Evolutionary conservation across 2,797 vertebrate genomes (phyloP).

Genomic region (Chaunax sp.): DNA sequence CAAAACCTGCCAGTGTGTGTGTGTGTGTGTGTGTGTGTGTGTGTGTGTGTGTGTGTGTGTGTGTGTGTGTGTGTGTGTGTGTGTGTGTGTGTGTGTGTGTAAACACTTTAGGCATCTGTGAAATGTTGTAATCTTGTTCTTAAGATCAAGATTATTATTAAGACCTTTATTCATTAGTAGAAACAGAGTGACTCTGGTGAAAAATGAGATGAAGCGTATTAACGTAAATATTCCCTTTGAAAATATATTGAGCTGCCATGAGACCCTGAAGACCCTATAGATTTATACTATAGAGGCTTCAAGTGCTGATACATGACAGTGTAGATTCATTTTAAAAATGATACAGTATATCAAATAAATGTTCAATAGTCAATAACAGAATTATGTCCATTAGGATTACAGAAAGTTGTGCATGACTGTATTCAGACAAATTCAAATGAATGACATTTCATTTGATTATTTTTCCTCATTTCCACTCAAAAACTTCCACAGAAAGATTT

Average conservation of each 20-base stretch:
- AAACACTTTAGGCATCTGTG: slow-evolving; percentile 32
- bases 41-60: no score
- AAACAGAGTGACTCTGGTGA: slow-evolving; percentile 16
- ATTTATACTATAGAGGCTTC: slow-evolving; percentile 1
- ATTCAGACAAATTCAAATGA: background rate
- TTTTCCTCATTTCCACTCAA: slow-evolving; percentile 13
- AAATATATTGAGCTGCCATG: background rate
- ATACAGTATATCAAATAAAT: background rate
- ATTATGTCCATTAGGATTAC: background rate
- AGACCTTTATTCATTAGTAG: slow-evolving; percentile 33
- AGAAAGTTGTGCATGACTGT: background rate
- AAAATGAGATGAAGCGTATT: slow-evolving; percentile 33
- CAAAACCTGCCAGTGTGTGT: slow-evolving; percentile 10
- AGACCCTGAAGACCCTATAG: background rate
- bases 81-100: no score
- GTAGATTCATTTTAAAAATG: no score
- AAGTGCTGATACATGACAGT: background rate
- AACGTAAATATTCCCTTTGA: slow-evolving; percentile 14
- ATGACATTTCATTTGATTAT: background rate
- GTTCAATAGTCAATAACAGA: background rate
- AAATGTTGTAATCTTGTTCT: slow-evolving; percentile 45
- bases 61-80: no score
- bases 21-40: no score
- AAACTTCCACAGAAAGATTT: slow-evolving; percentile 41
- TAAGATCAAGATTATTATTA: slow-evolving; percentile 20